Evolutionary conservation across 2,888 invertebrate genomes (phyloP), one percentile per base, ranked within the genome.

Genomic region (Mactromeris polynyma): DNA sequence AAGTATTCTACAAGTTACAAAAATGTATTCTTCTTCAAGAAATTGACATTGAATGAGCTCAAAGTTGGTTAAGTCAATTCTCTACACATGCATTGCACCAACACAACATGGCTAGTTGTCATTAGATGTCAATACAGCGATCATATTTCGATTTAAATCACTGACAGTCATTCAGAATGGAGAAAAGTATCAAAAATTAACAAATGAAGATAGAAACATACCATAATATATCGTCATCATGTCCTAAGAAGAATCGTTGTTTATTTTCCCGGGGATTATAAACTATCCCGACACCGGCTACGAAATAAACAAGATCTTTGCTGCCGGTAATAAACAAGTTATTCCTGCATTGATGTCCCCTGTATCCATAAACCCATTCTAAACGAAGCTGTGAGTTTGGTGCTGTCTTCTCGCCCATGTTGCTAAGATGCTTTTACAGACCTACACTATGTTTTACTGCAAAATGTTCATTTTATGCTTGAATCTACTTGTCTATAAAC

Each of bases 341-440:
- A 90, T 96, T 97, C 78, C 97, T 94, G 93, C 97, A 97, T 80
- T 96, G 96, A 84, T 97, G 97, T 3, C 97, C 97, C 82, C 97
- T 94, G 93, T 97, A 97, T 3, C 97, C 97, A 89, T 97, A 97
- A 14, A 97, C 96, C 97, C 97, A 97, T 87, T 96, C 96, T 85
- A 97, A 93, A 33, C 96, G 94, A 21, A 97, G 94, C 86, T 96
- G 96, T 19, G 96, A 94, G 33, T 94, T 94, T 4, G 97, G 97
- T 79, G 96, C 96, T 81, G 95, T 94, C 86, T 94, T 95, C 42
- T 95, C 95, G 82, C 94, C 94, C 95, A 95, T 95, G 84, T 77
- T 84, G 51, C 54, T 78, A 78, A 46, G 78, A 84, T 84, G 84
- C 78, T 84, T 26, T 77, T 54, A n/a, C 2, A n/a, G 21, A 51